A percentile compares a stretch with the other conserved stretches of the same genome.
Conservation (phyloP, 2,888 invertebrate species). For the Synergus gifuensis region DNA sequence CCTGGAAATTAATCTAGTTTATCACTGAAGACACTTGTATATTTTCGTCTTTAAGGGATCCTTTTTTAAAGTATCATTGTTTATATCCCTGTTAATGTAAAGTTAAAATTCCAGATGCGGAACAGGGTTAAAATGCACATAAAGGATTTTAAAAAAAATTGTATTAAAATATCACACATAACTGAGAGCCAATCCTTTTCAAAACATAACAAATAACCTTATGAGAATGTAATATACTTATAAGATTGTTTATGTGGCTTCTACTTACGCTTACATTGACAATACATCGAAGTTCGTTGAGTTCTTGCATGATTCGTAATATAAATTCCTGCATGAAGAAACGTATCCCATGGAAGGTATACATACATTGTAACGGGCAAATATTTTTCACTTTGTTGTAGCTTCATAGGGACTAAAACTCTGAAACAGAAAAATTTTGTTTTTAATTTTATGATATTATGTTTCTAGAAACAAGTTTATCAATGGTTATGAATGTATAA, state of each 20-base stretch:
- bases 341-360: not conserved
- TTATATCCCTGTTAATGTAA: not conserved
- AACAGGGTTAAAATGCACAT: too few relatives aligned
- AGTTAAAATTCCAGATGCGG: too few relatives aligned
- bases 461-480: too few relatives aligned
- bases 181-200: not conserved
- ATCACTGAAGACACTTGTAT: not conserved
- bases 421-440: not conserved
- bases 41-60: too few relatives aligned
- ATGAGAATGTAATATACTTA: not conserved
- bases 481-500: too few relatives aligned
- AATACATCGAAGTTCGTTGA: slow-evolving; percentile 14
- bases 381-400: not conserved
- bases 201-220: not conserved
- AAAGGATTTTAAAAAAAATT: too few relatives aligned
- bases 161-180: too few relatives aligned
- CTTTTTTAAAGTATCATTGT: too few relatives aligned
- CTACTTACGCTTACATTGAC: not conserved
- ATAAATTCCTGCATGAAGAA: slow-evolving; percentile 17
- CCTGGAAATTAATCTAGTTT: not conserved
- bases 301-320: not conserved
- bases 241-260: slow-evolving; percentile 3
- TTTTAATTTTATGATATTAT: too few relatives aligned
- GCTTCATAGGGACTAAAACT: not conserved
- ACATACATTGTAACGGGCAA: not conserved